Evolutionary conservation across 2,113 vertebrate genomes (phyloP), one percentile per base, ranked within the genome.

Genomic region (Corythoichthys intestinalis): DNA sequence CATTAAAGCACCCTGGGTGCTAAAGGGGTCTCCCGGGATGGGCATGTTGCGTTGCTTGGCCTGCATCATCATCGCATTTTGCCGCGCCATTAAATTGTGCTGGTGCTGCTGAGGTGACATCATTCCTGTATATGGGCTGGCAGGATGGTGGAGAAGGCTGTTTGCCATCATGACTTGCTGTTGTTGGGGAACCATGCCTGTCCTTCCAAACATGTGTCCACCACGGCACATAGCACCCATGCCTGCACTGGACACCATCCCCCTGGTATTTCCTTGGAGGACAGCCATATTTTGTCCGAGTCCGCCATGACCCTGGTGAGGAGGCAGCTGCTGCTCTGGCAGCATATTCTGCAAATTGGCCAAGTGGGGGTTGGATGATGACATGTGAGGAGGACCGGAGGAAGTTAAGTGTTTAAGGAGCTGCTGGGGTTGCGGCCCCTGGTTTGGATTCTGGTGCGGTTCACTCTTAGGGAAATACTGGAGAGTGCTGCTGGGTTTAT

Each of bases 341-440:
- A 99, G 98, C 96, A 98, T 98, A 88, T 96, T 98, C 91, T 98
- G 97, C 75, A 99, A 87, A 92, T 96, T 96, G 85, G 95, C 94
- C 68, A 98, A 92, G 85, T 99, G 97, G 71, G 97, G 94, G 87
- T 96, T 98, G 80, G 96, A 94, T 60, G 95, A 92, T 4, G 87
- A 83, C 14, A 85, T 69, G 2, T 90, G 89, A 6, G 80, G 74
- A 48, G 85, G 83, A 48, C 79, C 86, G 37, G 88, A 84, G 1
- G 90, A 82, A 10, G 90, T 89, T 60, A 92, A 87, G 73, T 91
- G 91, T 69, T 93, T 92, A 17, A 91, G 86, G 41, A 92, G 92
- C 70, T 91, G 91, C 47, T 89, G 86, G 41, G 87, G 82, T 64
- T 87, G 79, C 3, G 75, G 84, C 37, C 79, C 86, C 56, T 89